phyloP scores from a whole-genome alignment of 2,888 invertebrate species.

The Micoletzkya japonica region DNA sequence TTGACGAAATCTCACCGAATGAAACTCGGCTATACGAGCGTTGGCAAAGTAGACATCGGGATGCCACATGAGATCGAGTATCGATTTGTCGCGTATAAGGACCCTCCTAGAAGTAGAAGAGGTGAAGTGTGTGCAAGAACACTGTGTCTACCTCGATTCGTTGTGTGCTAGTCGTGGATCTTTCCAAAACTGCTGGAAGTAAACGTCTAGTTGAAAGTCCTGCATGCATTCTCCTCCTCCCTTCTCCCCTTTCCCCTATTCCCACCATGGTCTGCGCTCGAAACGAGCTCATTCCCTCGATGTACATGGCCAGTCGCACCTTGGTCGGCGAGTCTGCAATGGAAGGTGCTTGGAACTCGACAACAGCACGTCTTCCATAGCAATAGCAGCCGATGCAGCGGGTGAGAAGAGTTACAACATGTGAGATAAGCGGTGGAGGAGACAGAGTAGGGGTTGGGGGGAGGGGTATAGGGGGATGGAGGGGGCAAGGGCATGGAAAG shows the following conservation, averaged over 20 bases:
- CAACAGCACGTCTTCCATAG: too few relatives aligned
- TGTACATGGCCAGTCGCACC: slow-evolving; percentile 60
- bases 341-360: too few relatives aligned
- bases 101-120: slow-evolving; percentile 35
- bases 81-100: slow-evolving; percentile 47
- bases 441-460: neutral
- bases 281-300: slow-evolving; percentile 63
- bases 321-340: slow-evolving; percentile 49
- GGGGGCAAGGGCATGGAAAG: neutral
- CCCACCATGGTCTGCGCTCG: slow-evolving; percentile 62
- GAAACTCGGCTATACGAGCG: slow-evolving; percentile 61
- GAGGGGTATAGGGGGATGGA: neutral
- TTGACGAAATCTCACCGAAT: slow-evolving; percentile 41
- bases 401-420: too few relatives aligned
- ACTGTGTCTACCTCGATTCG: slow-evolving; percentile 38
- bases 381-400: too few relatives aligned
- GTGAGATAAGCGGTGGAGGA: neutral
- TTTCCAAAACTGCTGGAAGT: slow-evolving; percentile 62
- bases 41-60: slow-evolving; percentile 64
- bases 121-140: neutral
- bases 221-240: neutral
- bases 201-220: slow-evolving; percentile 63
- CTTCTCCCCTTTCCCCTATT: neutral
- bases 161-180: slow-evolving; percentile 61
- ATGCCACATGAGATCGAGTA: slow-evolving; percentile 57